Conservation (phyloP, 1,140 invertebrate species). For the Radopholus similis region DNA sequence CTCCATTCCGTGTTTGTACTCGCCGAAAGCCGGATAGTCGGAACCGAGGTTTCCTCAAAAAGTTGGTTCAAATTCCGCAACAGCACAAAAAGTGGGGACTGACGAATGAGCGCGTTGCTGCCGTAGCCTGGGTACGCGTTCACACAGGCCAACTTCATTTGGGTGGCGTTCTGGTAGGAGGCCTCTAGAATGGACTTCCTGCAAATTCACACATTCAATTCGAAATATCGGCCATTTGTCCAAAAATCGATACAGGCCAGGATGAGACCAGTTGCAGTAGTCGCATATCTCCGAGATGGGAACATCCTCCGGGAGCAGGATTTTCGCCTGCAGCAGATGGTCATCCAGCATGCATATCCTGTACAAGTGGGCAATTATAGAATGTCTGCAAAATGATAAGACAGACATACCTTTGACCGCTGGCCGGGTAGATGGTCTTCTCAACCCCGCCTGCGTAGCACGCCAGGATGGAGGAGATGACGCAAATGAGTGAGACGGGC, state of each 20-base stretch:
- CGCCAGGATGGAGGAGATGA: constrained; percentile 64
- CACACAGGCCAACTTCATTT: constrained; percentile 36
- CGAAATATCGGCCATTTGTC: no score
- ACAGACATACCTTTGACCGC: constrained; percentile 47
- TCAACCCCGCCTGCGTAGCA: constrained; percentile 63
- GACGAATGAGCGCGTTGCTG: constrained; percentile 43
- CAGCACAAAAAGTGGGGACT: not conserved
- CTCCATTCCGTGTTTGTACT: constrained; percentile 27
- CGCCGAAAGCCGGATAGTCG: constrained; percentile 34
- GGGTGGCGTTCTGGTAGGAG: not conserved
- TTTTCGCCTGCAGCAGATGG: constrained; percentile 51
- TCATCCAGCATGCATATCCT: constrained; percentile 56
- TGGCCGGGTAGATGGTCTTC: constrained; percentile 49
- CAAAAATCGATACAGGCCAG: constrained; percentile 22
- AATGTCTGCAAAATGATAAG: not conserved
- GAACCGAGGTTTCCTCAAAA: constrained; percentile 51
- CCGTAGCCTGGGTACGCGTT: constrained; percentile 56
- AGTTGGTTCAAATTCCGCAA: not conserved
- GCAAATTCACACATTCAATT: no score
- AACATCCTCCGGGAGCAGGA: constrained; percentile 28
- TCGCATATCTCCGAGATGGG: constrained; percentile 44
- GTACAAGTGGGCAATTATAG: constrained; percentile 7
- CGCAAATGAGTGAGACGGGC: constrained; percentile 64
- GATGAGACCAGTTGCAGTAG: constrained; percentile 43
- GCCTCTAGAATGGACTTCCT: not conserved